A percentile compares a stretch with the other conserved stretches of the same genome.
These are phyloP conservation scores for Streblospio benedicti DNA, from an alignment of 1,140 invertebrate species.

Conservation along the genomic window DNA sequence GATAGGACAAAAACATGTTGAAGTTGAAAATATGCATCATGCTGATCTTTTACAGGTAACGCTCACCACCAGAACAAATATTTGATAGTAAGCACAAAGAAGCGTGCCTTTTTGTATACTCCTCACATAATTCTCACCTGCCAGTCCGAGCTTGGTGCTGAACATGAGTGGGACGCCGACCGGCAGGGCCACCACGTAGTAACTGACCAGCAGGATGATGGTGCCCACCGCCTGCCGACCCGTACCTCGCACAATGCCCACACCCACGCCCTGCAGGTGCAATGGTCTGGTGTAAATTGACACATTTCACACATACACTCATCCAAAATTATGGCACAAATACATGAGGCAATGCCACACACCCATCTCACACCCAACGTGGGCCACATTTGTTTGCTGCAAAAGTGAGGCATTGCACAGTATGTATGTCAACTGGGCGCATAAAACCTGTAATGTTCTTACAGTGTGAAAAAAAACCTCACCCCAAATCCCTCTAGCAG, in stretches of 20 bases:
- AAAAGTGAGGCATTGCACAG: too few relatives aligned
- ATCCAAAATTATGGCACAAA: too few relatives aligned
- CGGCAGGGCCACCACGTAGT: slow-evolving; percentile 17
- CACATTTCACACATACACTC: too few relatives aligned
- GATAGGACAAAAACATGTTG: not conserved
- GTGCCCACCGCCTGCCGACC: slow-evolving; percentile 20
- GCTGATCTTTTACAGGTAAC: not conserved
- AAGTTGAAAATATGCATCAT: not conserved
- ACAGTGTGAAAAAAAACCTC: not conserved
- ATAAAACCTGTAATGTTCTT: too few relatives aligned
- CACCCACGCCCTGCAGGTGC: slow-evolving; percentile 16
- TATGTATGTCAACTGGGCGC: too few relatives aligned
- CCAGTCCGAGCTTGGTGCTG: slow-evolving; percentile 15
- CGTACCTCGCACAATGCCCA: slow-evolving; percentile 17
- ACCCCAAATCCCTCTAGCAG: slow-evolving; percentile 18
- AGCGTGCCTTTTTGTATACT: not conserved
- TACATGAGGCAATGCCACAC: too few relatives aligned
- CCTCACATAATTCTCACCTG: slow-evolving; percentile 10
- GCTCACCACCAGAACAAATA: not conserved
- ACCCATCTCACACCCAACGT: too few relatives aligned
- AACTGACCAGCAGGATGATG: slow-evolving; percentile 15
- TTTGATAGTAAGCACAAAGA: not conserved
- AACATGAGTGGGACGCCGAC: slow-evolving; percentile 20
- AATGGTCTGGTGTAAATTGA: too few relatives aligned
- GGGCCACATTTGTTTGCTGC: too few relatives aligned